Evolutionary conservation across 2,888 invertebrate genomes (phyloP), one percentile per base, ranked within the genome.

Genomic region (Cheilosia vernalis): DNA sequence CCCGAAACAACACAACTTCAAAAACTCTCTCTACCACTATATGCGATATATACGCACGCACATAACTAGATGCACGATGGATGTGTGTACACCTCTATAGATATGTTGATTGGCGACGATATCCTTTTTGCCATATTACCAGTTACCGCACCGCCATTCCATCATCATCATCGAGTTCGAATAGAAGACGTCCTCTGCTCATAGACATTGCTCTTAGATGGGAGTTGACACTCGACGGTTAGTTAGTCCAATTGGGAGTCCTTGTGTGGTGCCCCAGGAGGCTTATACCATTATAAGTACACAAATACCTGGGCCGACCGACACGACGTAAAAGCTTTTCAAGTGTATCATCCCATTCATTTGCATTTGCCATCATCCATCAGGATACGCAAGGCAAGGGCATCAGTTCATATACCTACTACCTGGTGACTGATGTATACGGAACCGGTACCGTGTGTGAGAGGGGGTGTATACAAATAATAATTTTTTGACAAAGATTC

Each of bases 151-250:
- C 13, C 33, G 15, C 44, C 47, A 44, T 37, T 37, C 9, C 63
- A 56, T 55, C 80, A 19, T 49, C 79, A 37, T 17, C 63, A 42
- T 24, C 47, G 15, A 5, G 21, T 27, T 13, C 64, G 5, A 10
- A 37, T 4, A 17, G 37, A 53, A 24, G 55, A 17, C 42, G 55
- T 49, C 47, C 42, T 67, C 24, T 67, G 27, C 67, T 49, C n/a
- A n/a, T 61, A 84, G 83, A 79, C 58, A 42, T 63, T 49, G 60
- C 67, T 67, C 66, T 78, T 56, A 69, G 80, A 80, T 67, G 37
- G 13, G 74, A 85, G 72, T 67, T 85, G 81, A 80, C 85, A 81
- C 76, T 85, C 80, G 72, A 81, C 80, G 85, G 81, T 77, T 85
- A 85, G 85, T 85, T 85, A 85, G 85, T 77, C 72, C 70, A 77